Evolutionary conservation across 2,113 vertebrate species (phyloP).

Genomic region (Sorex fumeus): DNA sequence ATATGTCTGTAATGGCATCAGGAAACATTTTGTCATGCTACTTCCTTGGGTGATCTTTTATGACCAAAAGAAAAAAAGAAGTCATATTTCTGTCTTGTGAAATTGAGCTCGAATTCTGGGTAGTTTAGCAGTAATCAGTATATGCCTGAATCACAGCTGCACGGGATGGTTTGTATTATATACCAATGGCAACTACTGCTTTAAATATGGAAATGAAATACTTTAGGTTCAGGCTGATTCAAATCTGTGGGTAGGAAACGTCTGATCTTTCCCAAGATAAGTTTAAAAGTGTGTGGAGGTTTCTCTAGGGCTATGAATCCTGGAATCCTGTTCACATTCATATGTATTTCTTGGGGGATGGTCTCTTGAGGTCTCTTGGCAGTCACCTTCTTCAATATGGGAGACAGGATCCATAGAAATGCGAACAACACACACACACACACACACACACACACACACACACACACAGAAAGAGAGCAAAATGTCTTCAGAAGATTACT

Average conservation of each 20-base stretch:
- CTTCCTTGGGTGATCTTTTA: constrained; percentile 88
- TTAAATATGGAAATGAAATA: constrained; percentile 82
- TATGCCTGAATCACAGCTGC: constrained; percentile 80
- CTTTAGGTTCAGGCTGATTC: constrained; percentile 84
- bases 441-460: not conserved
- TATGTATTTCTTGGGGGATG: constrained; percentile 43
- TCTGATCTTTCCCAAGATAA: constrained; percentile 82
- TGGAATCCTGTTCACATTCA: constrained; percentile 56
- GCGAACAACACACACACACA: not conserved
- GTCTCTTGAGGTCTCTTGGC: constrained; percentile 72
- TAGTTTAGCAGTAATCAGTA: constrained; percentile 84
- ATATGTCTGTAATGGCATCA: constrained; percentile 84
- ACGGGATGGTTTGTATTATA: constrained; percentile 86
- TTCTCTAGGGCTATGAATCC: constrained; percentile 59
- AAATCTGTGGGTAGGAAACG: constrained; percentile 80
- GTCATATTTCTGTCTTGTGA: constrained; percentile 87
- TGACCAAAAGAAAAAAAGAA: constrained; percentile 83
- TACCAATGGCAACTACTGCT: constrained; percentile 82
- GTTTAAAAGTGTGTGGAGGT: constrained; percentile 75
- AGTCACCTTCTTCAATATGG: constrained; percentile 58
- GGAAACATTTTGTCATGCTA: constrained; percentile 90
- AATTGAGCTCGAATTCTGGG: constrained; percentile 85
- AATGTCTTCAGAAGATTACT: constrained; percentile 64
- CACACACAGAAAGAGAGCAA: constrained; percentile 24
- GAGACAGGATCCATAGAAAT: constrained; percentile 50